Evolutionary conservation across 2,113 vertebrate species (phyloP), one percentile per base, ranked within the genome.

Genomic region (Setophaga petechia): DNA sequence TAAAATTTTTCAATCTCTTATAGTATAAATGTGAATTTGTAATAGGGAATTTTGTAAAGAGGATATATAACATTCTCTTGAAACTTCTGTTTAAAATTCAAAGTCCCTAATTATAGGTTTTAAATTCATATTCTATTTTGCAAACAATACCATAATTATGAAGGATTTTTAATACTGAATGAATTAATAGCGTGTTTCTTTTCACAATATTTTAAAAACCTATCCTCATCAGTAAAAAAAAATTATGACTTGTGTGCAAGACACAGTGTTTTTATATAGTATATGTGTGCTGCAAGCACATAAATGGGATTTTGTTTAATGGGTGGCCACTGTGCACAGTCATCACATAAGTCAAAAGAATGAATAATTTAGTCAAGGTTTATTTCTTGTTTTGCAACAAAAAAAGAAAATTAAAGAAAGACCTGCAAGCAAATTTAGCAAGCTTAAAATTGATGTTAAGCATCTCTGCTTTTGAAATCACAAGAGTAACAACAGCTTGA

Each of bases 231-330:
- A 71, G 7, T 43, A 68, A 89, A 74, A 75, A 61, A 27, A 39
- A 25, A 1, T 9, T 51, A 22, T 37, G 8, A 16, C 0, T 0
- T 12, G 7, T 44, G n/a, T 37, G 31, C 58, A 74, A 62, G 28
- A 44, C 2, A 8, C 19, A 13, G 6, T 68, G 12, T 0, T 33
- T 93, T 82, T 65, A 17, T 24, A 33, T 10, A 52, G 2, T 13
- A 18, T 21, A 55, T 0, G 0, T 37, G 5, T 67, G 15, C 44
- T 0, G 0, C 33, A 79, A 68, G 19, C 3, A 2, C 16, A 75
- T 84, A 58, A 77, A 77, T 15, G 41, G 5, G 4, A 44, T 31
- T 84, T 78, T 84, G 7, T 84, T 78, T 75, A 93, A 52, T 75
- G 57, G 17, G 58, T 76, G n/a, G 17, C 15, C 27, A 39, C 23